These are phyloP conservation scores for Chunga burmeisteri DNA, from an alignment of 2,113 vertebrate genomes.

Conservation along the genomic window DNA sequence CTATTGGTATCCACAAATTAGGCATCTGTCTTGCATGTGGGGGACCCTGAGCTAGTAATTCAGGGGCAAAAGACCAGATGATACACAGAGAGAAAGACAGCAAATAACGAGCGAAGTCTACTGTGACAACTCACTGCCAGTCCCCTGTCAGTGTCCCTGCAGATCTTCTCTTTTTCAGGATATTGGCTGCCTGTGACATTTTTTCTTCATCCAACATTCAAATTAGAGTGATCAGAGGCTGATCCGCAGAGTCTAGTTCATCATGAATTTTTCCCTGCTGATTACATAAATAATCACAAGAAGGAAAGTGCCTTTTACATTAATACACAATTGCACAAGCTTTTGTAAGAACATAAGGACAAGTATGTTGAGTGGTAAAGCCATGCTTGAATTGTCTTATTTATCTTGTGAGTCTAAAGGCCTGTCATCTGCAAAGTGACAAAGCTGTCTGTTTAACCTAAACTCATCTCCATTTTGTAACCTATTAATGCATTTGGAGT, in stretches of 20 bases:
- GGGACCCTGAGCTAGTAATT: constrained; percentile 25
- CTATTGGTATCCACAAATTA: constrained; percentile 25
- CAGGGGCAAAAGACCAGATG: constrained; percentile 4
- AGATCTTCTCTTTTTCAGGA: not conserved
- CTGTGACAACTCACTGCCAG: not conserved
- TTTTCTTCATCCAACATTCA: constrained; percentile 43
- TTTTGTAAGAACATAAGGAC: constrained; percentile 16
- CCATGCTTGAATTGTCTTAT: constrained; percentile 26
- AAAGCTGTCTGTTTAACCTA: constrained; percentile 25
- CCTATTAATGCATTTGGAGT: not conserved
- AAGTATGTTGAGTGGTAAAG: not conserved
- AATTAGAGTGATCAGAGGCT: constrained; percentile 56
- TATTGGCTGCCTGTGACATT: constrained; percentile 13
- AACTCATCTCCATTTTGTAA: constrained; percentile 15
- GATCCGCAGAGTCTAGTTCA: constrained; percentile 12
- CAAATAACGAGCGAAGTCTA: not conserved
- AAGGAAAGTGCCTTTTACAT: constrained; percentile 8
- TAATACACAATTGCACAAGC: constrained; percentile 20
- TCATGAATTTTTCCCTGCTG: constrained; percentile 35
- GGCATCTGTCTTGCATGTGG: constrained; percentile 17
- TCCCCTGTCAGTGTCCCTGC: not conserved
- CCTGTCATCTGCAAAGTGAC: constrained; percentile 23
- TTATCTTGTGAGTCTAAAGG: constrained; percentile 15
- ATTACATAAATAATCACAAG: constrained; percentile 63
- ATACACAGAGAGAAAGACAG: constrained; percentile 3